Evolutionary conservation across 2,888 invertebrate genomes (phyloP), one percentile per base, ranked within the genome.

Genomic region (Drosophila mulleri): DNA sequence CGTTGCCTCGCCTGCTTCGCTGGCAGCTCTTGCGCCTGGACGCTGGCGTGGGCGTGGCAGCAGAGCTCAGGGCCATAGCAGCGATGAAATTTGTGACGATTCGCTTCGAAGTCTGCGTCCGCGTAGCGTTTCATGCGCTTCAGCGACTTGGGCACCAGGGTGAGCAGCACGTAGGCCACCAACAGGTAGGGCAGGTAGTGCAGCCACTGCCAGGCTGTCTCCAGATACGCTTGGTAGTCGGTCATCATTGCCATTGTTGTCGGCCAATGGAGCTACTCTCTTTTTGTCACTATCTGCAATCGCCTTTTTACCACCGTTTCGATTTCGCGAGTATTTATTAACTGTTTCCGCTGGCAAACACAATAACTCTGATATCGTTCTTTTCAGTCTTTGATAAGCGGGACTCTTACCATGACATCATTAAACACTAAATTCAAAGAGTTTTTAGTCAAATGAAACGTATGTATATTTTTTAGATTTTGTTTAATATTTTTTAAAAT

Each of bases 21-120:
- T 23, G 84, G 75, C 1, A 59, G 64, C 69, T 82, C 81, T 53
- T 83, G 79, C 6, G 67, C 80, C 54, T 84, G 78, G 4, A 65
- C 18, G 12, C 18, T 18, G 29, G 48, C 81, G 1, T 82, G 65
- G 11, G 68, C 80, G 26, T 92, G 92, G 56, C 90, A 90, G 62
- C 92, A 92, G n/a, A 89, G 65, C n/a, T 92, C 92, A 0, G 91
- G 83, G 0, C 90, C 92, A 68, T 92, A 92, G 78, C 92, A 92
- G 63, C 92, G 92, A 82, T 92, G 92, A 53, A 81, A 92, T 75
- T 82, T 86, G 16, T 81, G 61, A 12, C 83, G 83, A 72, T 90
- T 91, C 18, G 85, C 80, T 64, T 90, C 92, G 54, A 89, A 90
- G 54, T 92, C 85, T 6, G 88, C 90, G 47, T 82, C 84, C 39